These are phyloP conservation scores for Oreocharis arfaki DNA, from an alignment of 2,113 vertebrate species.

Conservation along the genomic window DNA sequence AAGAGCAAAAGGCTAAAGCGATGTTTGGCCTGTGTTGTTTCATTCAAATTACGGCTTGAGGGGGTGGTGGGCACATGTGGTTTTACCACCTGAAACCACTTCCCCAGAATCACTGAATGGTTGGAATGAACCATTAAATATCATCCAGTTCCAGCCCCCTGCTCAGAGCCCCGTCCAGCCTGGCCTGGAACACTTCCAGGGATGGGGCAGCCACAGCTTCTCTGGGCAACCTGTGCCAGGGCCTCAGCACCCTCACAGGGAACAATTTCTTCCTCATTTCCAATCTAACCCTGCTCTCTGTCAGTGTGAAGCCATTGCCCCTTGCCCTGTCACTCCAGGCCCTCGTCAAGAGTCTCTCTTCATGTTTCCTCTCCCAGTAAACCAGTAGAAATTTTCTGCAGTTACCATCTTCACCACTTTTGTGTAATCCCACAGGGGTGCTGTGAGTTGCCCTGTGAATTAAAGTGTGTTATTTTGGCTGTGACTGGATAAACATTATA, in stretches of 20 bases:
- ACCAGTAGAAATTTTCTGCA: neutral
- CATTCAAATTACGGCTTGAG: neutral
- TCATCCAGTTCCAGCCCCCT: neutral
- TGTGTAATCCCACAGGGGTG: neutral
- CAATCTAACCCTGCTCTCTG: rapidly evolving
- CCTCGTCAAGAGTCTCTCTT: neutral
- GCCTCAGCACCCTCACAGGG: neutral
- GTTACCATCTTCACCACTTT: neutral
- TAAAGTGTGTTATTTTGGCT: neutral
- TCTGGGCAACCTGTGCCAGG: neutral
- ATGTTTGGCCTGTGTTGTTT: neutral
- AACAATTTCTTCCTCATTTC: rapidly evolving
- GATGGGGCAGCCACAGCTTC: neutral
- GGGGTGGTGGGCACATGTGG: neutral
- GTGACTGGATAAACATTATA: neutral
- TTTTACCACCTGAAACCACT: neutral
- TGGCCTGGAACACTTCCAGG: rapidly evolving
- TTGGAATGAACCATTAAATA: neutral
- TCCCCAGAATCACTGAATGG: neutral
- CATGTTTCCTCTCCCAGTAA: neutral
- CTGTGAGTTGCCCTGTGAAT: neutral
- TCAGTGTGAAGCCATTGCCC: neutral
- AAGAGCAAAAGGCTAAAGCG: slow-evolving; percentile 33
- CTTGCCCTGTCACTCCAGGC: neutral
- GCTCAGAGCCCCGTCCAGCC: neutral